Percentiles rank a stretch among this genome's conserved stretches.
Evolutionary conservation across 2,888 invertebrate genomes (phyloP).

Genomic region (Mantis religiosa): DNA sequence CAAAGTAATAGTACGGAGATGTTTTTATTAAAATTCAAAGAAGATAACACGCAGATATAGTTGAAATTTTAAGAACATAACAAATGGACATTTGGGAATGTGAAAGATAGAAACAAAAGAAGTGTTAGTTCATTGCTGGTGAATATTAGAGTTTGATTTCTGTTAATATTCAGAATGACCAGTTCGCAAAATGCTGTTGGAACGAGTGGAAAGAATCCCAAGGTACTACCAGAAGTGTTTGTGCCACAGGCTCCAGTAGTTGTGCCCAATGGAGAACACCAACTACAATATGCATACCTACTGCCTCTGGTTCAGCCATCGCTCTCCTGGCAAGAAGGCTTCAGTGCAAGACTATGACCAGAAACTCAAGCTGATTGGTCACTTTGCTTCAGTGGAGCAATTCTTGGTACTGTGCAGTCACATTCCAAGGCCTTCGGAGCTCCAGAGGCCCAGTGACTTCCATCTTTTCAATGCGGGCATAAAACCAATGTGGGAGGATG

Average conservation of each 20-base stretch:
- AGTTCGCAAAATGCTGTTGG: background rate
- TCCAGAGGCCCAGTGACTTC: slow-evolving; percentile 87
- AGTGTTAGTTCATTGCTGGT: too few relatives aligned
- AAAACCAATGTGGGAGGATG: slow-evolving; percentile 98
- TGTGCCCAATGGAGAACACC: slow-evolving; percentile 84
- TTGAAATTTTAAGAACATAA: too few relatives aligned
- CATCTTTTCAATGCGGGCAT: slow-evolving; percentile 98
- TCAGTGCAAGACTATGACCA: slow-evolving; percentile 61
- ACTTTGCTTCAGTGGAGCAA: slow-evolving; percentile 90
- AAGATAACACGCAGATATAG: too few relatives aligned
- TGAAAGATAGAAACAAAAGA: too few relatives aligned
- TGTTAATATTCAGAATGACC: background rate
- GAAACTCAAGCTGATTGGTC: slow-evolving; percentile 83
- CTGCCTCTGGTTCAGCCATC: slow-evolving; percentile 82
- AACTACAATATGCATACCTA: slow-evolving; percentile 90
- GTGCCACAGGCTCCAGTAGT: slow-evolving; percentile 56
- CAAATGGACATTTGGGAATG: too few relatives aligned
- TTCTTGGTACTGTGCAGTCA: slow-evolving; percentile 97
- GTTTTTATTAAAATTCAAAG: too few relatives aligned
- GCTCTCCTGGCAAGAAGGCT: slow-evolving; percentile 55
- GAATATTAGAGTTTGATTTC: too few relatives aligned
- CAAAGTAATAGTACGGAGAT: too few relatives aligned
- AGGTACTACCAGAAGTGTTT: background rate
- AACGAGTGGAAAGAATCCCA: background rate
- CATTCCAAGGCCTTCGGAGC: slow-evolving; percentile 81